Conservation (phyloP, 2,888 invertebrate species). For the Lamellibrachia satsuma region DNA sequence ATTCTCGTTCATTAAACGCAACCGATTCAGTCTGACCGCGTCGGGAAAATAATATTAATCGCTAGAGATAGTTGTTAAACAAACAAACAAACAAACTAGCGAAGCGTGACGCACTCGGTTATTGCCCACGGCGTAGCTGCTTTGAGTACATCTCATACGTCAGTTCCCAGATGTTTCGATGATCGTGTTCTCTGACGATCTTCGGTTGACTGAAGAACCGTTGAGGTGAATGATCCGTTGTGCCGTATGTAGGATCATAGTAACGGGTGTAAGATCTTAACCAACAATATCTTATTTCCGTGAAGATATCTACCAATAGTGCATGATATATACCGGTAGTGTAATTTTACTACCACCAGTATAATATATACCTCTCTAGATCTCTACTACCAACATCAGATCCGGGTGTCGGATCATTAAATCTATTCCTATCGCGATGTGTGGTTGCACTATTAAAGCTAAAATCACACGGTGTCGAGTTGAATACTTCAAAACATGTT, state of each 20-base stretch:
- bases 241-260: not conserved
- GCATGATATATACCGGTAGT: too few species aligned
- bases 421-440: too few species aligned
- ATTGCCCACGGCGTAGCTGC: not conserved
- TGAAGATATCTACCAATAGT: too few species aligned
- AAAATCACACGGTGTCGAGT: too few species aligned
- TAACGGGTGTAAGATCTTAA: not conserved
- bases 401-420: too few species aligned
- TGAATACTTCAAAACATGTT: too few species aligned
- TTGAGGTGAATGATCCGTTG: not conserved
- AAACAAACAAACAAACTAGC: not conserved
- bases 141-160: not conserved
- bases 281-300: not conserved
- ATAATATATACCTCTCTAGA: too few species aligned
- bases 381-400: too few species aligned
- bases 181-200: not conserved
- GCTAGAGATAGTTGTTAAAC: not conserved
- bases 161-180: not conserved
- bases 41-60: not conserved
- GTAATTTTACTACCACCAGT: too few species aligned
- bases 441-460: too few species aligned
- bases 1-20: not conserved
- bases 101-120: not conserved
- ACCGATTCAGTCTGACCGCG: not conserved
- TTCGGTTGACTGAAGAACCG: not conserved